Base-by-base conservation (phyloP, 2,113 vertebrate genomes). In the Malurus elegans region DNA sequence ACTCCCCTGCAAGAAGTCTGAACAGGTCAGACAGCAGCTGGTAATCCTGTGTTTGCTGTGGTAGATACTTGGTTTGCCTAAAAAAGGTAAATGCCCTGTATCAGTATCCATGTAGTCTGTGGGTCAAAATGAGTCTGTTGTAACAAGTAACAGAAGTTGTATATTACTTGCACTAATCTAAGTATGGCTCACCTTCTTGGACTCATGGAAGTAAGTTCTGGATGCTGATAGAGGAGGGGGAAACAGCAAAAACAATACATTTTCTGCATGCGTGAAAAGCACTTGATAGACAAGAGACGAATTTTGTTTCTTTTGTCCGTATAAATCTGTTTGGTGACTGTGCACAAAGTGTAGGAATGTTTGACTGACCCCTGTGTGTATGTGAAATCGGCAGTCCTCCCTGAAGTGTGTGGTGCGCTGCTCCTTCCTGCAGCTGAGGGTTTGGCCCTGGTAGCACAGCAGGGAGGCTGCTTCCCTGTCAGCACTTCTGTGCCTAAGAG, bases 371-470 rank as follows among this genome's bases (percentile, higher is more conserved):
- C 12, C 7, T 36, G 12, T 25, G 32, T 17, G 11, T 6, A 1
- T 18, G 21, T 58, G 60, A n/a, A 38, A 53, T 38, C 1, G 0
- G 10, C 28, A 14, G 1, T 3, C 60, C 11, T 79, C 66, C 61
- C 42, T 25, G 32, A 36, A 29, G 23, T 0, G 0, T 2, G 3
- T 0, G 3, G 20, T 6, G 28, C 15, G 2, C 70, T 8, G 9
- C 14, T 31, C 16, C 25, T 51, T 15, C 9, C 24, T 60, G 31
- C 36, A 13, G 23, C 12, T 20, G 26, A 15, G 42, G 7, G 9
- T 29, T 51, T 64, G 62, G 47, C 61, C 31, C 28, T 12, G 26
- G 23, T 11, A 13, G 69, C 32, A 25, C 20, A 36, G 32, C 25
- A 50, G 19, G 47, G 34, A 67, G 24, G 2, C 24, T 38, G 18